Conservation (phyloP, 2,888 invertebrate species). For the Caenorhabditis becei region DNA sequence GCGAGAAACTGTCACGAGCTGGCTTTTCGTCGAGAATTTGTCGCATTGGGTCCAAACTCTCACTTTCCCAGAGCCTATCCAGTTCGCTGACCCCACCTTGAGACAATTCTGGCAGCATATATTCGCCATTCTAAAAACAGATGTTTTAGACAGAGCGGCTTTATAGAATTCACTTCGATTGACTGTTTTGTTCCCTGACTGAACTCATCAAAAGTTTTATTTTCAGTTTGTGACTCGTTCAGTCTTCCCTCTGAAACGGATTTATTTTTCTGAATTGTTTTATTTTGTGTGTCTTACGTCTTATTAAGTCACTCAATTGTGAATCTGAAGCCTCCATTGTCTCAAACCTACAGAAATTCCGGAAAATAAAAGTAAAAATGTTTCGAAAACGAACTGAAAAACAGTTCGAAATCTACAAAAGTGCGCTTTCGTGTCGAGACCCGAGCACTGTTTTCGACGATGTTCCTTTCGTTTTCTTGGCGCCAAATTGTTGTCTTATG, state of each 20-base stretch:
- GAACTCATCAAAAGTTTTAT: neutral
- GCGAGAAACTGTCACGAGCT: too few species aligned
- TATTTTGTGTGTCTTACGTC: neutral
- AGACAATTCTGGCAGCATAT: neutral
- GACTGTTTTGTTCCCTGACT: slow-evolving; percentile 14
- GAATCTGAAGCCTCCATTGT: slow-evolving; percentile 24
- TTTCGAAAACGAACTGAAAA: neutral
- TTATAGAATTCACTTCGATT: slow-evolving; percentile 12
- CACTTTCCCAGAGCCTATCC: neutral
- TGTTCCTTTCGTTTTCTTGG: neutral
- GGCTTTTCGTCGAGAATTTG: too few species aligned
- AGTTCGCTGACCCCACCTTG: neutral
- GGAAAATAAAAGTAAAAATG: neutral
- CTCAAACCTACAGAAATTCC: too few species aligned
- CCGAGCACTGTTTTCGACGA: neutral
- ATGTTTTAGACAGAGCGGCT: neutral
- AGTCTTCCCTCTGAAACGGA: slow-evolving; percentile 20
- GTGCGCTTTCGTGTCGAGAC: too few species aligned
- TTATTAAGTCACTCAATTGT: slow-evolving; percentile 18
- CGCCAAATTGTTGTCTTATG: neutral
- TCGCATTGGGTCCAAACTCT: too few species aligned
- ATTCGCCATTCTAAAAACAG: slow-evolving; percentile 16
- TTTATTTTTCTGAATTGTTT: too few species aligned
- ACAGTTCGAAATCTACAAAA: too few species aligned
- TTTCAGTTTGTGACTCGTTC: slow-evolving; percentile 14